Evolutionary conservation across 2,797 vertebrate species (phyloP), one percentile per base, ranked within the genome.

Genomic region (Coilia nasus): DNA sequence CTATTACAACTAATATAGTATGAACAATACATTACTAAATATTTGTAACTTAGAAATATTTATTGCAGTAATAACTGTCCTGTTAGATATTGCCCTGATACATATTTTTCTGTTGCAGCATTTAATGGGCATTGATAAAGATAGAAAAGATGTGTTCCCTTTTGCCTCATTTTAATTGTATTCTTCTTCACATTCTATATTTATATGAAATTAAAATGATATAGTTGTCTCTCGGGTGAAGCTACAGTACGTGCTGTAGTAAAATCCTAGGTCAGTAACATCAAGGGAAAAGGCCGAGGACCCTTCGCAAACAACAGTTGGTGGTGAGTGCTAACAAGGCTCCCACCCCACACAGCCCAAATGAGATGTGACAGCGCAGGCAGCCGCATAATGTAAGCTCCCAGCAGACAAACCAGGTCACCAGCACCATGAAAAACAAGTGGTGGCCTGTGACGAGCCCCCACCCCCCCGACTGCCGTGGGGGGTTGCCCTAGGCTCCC

Each of bases 351-450:
- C 71, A 78, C 71, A 44, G 35, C 31, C 41, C 41, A 78, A 78
- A 78, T 78, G 71, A 78, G 71, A 44, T 78, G 31, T 78, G 71
- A 78, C 71, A 78, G 71, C 71, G 17, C 71, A 78, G 71, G 44
- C 71, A 78, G 71, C 71, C 44, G 71, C 71, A 78, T 78, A 78
- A 78, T 78, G 71, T 78, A 78, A 78, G 71, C 71, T 44, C 71
- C 35, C 71, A 44, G 71, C 71, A 78, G 71, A 78, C 71, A 78
- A 78, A 78, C 31, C 71, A 78, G 71, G 71, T 78, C 71, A 78
- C 31, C 71, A 21, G 71, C 71, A 78, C 71, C 71, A 41, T 78
- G 31, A 78, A 78, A 78, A 78, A 78, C 71, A 78, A 78, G 71
- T 78, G 71, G 31, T 78, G 71, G 71, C 35, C 71, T 78, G 71